Conservation (phyloP, 2,113 vertebrate species). For the Hippocampus comes region DNA sequence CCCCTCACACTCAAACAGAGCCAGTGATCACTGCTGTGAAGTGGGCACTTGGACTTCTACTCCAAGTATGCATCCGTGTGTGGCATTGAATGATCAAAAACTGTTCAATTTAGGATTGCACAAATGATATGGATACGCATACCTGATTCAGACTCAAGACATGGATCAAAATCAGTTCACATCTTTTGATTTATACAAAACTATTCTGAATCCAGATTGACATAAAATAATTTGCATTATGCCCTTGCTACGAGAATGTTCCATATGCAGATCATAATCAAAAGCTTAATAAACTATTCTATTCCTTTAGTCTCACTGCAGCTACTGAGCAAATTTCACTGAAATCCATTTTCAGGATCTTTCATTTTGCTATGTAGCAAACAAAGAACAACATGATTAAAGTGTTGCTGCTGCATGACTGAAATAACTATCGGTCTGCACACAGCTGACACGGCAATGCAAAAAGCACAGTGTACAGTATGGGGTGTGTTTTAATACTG, state of each 20-base stretch:
- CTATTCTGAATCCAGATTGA: too few species aligned
- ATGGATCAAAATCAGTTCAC: too few species aligned
- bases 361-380: not conserved
- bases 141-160: too few species aligned
- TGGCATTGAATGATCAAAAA: too few species aligned
- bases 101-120: too few species aligned
- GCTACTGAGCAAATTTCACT: not conserved
- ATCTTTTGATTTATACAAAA: too few species aligned
- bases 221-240: not conserved
- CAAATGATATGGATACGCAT: too few species aligned
- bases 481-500: not conserved
- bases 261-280: not conserved
- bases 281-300: too few species aligned
- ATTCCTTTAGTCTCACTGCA: not conserved
- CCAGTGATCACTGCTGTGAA: too few species aligned
- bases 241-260: not conserved
- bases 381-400: not conserved
- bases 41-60: too few species aligned
- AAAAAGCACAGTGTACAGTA: not conserved
- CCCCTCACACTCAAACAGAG: too few species aligned
- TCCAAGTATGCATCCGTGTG: too few species aligned
- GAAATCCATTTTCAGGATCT: not conserved
- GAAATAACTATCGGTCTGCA: not conserved
- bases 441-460: slow-evolving; percentile 2
- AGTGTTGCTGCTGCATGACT: not conserved